Evolutionary conservation across 53 echinoderm and acorn worm genomes (phyloP).

Genomic region (Crossaster papposus): DNA sequence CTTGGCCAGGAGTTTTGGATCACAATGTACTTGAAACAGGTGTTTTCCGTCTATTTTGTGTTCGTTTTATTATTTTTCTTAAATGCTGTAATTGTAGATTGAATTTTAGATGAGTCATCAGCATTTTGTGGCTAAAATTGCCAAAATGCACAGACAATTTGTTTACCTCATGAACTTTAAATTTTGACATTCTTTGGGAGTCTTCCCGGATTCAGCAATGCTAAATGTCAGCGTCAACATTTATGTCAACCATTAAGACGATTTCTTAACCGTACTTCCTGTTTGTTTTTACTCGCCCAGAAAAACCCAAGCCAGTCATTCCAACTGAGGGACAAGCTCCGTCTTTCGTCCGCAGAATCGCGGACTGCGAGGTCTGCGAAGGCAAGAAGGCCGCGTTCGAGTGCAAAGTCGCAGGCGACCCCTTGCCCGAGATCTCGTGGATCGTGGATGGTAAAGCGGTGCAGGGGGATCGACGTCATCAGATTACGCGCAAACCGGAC

Average conservation of each 20-base stretch:
- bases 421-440: slow-evolving; percentile 85
- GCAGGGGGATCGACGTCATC: slow-evolving; percentile 53
- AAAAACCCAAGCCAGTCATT: slow-evolving; percentile 52
- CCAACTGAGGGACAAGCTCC: slow-evolving; percentile 77
- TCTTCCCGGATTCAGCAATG: no score
- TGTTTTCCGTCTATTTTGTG: background rate
- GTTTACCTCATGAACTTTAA: background rate
- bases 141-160: background rate
- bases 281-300: slow-evolving; percentile 23
- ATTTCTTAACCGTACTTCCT: background rate
- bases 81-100: background rate
- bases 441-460: slow-evolving; percentile 75
- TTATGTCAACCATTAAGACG: background rate
- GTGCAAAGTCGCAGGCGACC: slow-evolving; percentile 77
- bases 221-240: background rate
- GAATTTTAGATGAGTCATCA: background rate
- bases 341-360: slow-evolving; percentile 72
- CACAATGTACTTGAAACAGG: background rate
- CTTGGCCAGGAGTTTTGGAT: background rate
- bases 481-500: slow-evolving; percentile 51
- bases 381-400: slow-evolving; percentile 75
- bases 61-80: background rate
- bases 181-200: background rate
- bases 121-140: background rate
- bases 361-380: slow-evolving; percentile 69